A percentile compares a stretch with the other conserved stretches of the same genome.
Evolutionary conservation across 2,113 vertebrate species (phyloP).

Genomic region (Lates calcarifer): DNA sequence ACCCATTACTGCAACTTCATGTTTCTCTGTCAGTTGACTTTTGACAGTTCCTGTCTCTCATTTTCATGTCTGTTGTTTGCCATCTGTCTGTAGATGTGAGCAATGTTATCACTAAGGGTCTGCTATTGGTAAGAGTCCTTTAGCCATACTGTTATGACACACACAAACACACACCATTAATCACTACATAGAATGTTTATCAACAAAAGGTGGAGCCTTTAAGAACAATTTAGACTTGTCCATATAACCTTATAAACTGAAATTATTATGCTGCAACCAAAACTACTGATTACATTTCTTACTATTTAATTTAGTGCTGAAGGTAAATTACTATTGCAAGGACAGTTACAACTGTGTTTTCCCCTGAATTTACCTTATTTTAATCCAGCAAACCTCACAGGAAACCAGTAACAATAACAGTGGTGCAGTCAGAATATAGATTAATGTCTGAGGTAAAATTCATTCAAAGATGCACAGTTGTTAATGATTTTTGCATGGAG

Average conservation of each 20-base stretch:
- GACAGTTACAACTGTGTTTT: too few species aligned
- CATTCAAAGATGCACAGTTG: neutral
- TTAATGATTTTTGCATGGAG: neutral
- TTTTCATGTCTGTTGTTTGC: slow-evolving; percentile 15
- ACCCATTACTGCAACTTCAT: neutral
- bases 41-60: slow-evolving; percentile 1
- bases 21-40: neutral
- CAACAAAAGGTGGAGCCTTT: too few species aligned
- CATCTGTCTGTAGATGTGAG: slow-evolving; percentile 26
- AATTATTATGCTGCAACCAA: neutral
- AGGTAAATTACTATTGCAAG: too few species aligned
- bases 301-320: neutral
- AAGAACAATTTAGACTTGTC: too few species aligned
- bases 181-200: too few species aligned
- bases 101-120: neutral
- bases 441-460: neutral
- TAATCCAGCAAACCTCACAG: too few species aligned
- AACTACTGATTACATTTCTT: neutral
- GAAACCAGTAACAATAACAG: too few species aligned
- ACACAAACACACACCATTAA: neutral
- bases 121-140: neutral
- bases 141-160: neutral
- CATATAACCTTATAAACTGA: too few species aligned
- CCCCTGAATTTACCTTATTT: too few species aligned
- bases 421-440: too few species aligned